Base-by-base conservation (phyloP, 1,140 invertebrate species). In the Halesus radiatus region DNA sequence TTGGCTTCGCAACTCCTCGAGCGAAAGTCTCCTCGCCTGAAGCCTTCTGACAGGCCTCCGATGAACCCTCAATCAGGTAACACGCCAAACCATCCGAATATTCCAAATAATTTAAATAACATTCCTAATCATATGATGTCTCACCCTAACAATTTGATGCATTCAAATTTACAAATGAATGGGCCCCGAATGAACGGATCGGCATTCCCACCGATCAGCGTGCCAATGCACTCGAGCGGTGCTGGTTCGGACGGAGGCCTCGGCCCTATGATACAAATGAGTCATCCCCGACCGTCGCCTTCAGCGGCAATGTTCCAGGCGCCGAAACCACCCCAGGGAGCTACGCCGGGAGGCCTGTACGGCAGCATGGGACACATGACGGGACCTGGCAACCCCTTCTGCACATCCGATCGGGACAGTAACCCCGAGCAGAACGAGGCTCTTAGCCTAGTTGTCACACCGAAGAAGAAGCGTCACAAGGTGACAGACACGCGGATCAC, bases 401-500 rank as follows among this genome's bases (percentile, higher is more conserved):
- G 92, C 86, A 45, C 37, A 45, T 90, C 92, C 85, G 92, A 93
- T 52, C 90, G 94, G 73, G 93, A 94, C 84, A 86, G 86, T 53
- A 92, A 93, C 80, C 93, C 94, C 3, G 97, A 98, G 87, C 97
- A 98, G 88, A 98, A 97, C 85, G 97, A 98, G 88, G 95, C 97
- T 0, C 92, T 98, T 13, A 96, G 96, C 84, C 92, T 98, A 81
- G 96, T 98, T 26, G 96, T 98, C 80, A 95, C 95, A 26, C 96
- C 96, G 0, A 98, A 98, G 89, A 98, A 97, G 90, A 98, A 98
- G 90, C 92, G 97, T 20, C 97, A 98, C 87, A 99, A 99, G 93
- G 95, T 99, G 76, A 99, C 97, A 16, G 97, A 99, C 87, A 98
- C 97, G 54, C 92, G 98, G 80, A 96, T 99, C 77, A 98, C 97